Evolutionary conservation across 2,888 invertebrate genomes (phyloP).

Genomic region (Brachylomia viminalis): DNA sequence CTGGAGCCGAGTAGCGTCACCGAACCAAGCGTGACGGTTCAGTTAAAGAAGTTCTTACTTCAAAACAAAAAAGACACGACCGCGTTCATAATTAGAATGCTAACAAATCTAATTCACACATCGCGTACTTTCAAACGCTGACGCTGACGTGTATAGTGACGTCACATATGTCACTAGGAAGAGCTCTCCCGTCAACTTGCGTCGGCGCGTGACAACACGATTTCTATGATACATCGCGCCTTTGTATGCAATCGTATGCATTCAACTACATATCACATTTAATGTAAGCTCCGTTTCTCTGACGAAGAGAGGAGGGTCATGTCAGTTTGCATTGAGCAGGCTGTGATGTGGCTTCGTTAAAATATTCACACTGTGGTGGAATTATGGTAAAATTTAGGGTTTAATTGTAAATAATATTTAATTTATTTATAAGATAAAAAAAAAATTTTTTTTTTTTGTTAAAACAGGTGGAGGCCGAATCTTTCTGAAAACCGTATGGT

Average conservation of each 20-base stretch:
- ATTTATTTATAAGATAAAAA: no score
- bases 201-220: constrained; percentile 63
- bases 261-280: constrained; percentile 57
- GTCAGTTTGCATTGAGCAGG: constrained; percentile 28
- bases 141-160: constrained; percentile 28
- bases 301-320: constrained; percentile 21
- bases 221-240: constrained; percentile 62
- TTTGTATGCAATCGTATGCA: constrained; percentile 61
- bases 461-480: not conserved
- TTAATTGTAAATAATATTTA: no score
- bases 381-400: not conserved
- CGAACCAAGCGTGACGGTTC: not conserved
- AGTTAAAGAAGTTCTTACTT: not conserved
- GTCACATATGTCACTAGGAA: constrained; percentile 55
- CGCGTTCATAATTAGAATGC: constrained; percentile 26
- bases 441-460: no score
- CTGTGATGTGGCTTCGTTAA: constrained; percentile 4
- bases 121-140: constrained; percentile 51
- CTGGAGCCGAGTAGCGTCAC: not conserved
- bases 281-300: constrained; percentile 47
- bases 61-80: not conserved
- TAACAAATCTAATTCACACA: constrained; percentile 60
- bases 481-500: no score
- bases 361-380: not conserved
- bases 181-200: constrained; percentile 39